Conservation (phyloP, 1,140 invertebrate genomes). For the Venturia canescens region DNA sequence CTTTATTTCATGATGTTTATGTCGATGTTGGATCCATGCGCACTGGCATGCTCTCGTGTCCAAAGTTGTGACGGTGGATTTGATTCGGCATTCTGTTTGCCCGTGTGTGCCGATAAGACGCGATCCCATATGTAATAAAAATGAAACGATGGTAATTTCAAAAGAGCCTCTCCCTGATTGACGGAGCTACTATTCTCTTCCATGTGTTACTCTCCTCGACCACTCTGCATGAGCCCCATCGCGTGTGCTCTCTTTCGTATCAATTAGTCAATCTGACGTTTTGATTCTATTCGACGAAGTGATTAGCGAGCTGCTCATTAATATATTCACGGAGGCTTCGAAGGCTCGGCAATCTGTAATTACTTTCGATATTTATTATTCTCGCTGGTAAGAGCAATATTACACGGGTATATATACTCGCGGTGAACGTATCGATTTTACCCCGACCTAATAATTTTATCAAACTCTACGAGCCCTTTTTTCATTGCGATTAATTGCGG, state of each 20-base stretch:
- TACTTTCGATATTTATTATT: slow-evolving; percentile 3
- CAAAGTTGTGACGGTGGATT: too few relatives aligned
- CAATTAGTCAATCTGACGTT: slow-evolving; percentile 39
- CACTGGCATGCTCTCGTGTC: too few relatives aligned
- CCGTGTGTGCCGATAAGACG: too few relatives aligned
- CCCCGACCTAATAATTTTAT: not conserved
- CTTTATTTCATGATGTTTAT: too few relatives aligned
- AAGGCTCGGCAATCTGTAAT: not conserved
- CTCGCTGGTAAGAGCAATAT: not conserved
- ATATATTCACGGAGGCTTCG: slow-evolving; percentile 14
- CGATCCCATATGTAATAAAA: too few relatives aligned
- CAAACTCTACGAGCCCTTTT: too few relatives aligned
- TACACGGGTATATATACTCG: not conserved
- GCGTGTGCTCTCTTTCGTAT: slow-evolving; percentile 27
- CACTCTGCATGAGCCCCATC: not conserved
- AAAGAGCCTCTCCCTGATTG: not conserved
- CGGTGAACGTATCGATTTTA: too few relatives aligned
- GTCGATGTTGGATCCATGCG: too few relatives aligned
- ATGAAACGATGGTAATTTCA: too few relatives aligned
- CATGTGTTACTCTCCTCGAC: not conserved
- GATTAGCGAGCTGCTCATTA: slow-evolving; percentile 35
- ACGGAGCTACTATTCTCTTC: not conserved
- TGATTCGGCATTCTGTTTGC: too few relatives aligned
- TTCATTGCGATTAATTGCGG: too few relatives aligned
- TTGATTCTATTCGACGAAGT: slow-evolving; percentile 36